Base-by-base conservation (phyloP, 2,797 vertebrate species). In the Girardinus metallicus region DNA sequence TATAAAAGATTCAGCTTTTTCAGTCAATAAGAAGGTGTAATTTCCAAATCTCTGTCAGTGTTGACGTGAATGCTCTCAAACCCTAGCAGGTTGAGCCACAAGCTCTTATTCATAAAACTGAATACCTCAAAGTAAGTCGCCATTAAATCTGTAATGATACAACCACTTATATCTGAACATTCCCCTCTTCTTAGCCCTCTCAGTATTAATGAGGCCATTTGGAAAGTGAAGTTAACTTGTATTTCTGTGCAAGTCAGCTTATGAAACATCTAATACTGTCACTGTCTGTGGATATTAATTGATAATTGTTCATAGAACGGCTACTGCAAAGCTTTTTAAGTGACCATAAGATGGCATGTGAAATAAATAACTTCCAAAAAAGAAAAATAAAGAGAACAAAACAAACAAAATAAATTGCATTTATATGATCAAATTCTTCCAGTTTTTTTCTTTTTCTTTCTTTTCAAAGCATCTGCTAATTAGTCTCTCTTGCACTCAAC, bases 241-340 rank as follows among this genome's bases (percentile, higher is more conserved):
- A 73, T 60, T 77, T 87, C 62, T 78, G 57, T 73, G 75, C 79
- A 80, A 78, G 74, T 76, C 5, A 60, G 41, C 57, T 82, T 74
- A 79, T 78, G 80, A 83, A 88, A 72, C 80, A 75, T 39, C 39
- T 47, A 79, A 62, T 71, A 74, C 57, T 71, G 57, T 62, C 57
- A 49, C 29, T 76, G 70, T 77, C 51, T 75, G 76, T 73, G 64
- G 36, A 66, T 41, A 68, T 26, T 26, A 41, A 84, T 41, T 53
- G 46, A 83, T 66, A 79, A 80, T 75, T 79, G 81, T 79, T 85
- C 82, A 85, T 77, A 80, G 80, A 75, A 84, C 66, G 16, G 72
- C 85, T 74, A 87, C 71, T 80, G 82, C 84, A 91, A 92, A 87
- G 91, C 78, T 81, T 86, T 91, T 92, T 68, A 85, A 55, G 88